phyloP scores from a whole-genome alignment of 2,888 invertebrate genomes.

The Parasteatoda lunata region DNA sequence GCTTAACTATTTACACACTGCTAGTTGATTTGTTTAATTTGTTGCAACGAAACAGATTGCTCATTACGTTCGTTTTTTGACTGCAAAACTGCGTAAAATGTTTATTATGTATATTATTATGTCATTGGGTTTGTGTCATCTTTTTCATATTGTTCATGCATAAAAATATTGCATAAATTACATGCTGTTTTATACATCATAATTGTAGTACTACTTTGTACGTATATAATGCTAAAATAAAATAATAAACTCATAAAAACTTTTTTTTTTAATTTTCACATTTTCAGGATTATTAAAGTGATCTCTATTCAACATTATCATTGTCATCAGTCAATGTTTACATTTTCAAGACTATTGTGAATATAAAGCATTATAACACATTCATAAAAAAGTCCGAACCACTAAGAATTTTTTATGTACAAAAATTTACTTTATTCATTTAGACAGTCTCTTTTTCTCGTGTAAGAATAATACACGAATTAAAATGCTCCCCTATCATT shows the following conservation, averaged over 20 bases:
- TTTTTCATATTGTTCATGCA: conserved; percentile 47
- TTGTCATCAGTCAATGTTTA: not conserved
- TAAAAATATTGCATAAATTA: conserved; percentile 21
- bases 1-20: not conserved
- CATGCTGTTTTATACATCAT: conserved; percentile 64
- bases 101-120: conserved; percentile 62
- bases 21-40: conserved; percentile 22
- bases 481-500: no score
- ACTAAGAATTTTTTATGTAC: no score
- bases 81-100: conserved; percentile 20
- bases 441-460: no score
- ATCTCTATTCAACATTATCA: not conserved
- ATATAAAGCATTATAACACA: no score
- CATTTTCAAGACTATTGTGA: no score
- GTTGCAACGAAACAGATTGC: conserved; percentile 33
- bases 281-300: not conserved
- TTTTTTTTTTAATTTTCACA: not conserved
- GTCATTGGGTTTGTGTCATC: conserved; percentile 42
- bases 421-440: no score
- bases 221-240: conserved; percentile 40
- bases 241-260: conserved; percentile 24
- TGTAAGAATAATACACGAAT: no score
- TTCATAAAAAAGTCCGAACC: no score
- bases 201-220: conserved; percentile 63
- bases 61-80: conserved; percentile 41